These are phyloP conservation scores for Ferdinandea cuprea DNA, from an alignment of 2,888 invertebrate genomes.

Conservation along the genomic window DNA sequence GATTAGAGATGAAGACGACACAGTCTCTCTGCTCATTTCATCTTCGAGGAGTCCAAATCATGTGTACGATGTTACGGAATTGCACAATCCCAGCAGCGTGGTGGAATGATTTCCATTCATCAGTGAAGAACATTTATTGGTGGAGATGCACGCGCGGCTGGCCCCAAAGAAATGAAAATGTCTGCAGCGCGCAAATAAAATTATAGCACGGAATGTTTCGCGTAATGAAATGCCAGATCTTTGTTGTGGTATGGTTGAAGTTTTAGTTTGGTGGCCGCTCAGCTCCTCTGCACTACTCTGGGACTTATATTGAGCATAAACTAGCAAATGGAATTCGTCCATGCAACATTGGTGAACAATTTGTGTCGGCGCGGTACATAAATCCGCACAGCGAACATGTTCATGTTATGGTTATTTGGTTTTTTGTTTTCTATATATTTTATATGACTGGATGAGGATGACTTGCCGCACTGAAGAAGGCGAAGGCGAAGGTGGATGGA, in stretches of 20 bases:
- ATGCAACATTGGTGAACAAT: constrained; percentile 63
- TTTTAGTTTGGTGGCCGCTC: background rate
- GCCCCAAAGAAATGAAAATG: constrained; percentile 34
- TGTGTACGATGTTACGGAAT: constrained; percentile 22
- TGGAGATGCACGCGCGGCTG: constrained; percentile 58
- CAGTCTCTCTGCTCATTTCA: constrained; percentile 41
- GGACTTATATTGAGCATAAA: constrained; percentile 56
- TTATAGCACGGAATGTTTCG: constrained; percentile 60
- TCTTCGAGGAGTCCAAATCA: constrained; percentile 51
- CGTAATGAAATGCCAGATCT: constrained; percentile 56
- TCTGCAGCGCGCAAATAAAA: constrained; percentile 59
- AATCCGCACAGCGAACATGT: constrained; percentile 55
- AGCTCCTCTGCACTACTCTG: no score
- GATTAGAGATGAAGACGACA: constrained; percentile 68
- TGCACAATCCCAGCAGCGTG: constrained; percentile 50
- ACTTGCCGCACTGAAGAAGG: background rate
- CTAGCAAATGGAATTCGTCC: constrained; percentile 64
- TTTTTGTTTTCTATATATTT: constrained; percentile 11
- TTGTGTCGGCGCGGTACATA: constrained; percentile 65
- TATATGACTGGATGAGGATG: constrained; percentile 16
- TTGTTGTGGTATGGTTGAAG: background rate
- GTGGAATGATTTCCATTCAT: constrained; percentile 70
- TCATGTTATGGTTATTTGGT: constrained; percentile 58
- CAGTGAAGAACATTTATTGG: constrained; percentile 68
- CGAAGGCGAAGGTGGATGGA: background rate